Evolutionary conservation across 2,797 vertebrate species (phyloP).

Genomic region (Trematomus bernacchii): DNA sequence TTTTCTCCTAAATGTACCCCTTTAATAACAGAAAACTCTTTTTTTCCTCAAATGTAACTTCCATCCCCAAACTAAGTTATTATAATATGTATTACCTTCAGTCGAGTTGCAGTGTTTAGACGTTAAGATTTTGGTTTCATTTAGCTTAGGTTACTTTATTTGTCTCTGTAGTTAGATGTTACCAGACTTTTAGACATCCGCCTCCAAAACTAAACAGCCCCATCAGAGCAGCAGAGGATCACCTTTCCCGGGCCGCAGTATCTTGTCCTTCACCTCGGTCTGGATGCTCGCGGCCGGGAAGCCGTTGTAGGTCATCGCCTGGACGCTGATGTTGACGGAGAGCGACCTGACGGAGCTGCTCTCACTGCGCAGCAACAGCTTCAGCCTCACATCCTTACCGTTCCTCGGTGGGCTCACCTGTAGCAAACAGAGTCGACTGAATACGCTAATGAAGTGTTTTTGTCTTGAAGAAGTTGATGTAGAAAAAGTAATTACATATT

Average conservation of each 20-base stretch:
- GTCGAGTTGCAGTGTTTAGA: too few species aligned
- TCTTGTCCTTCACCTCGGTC: constrained; percentile 61
- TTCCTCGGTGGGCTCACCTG: constrained; percentile 58
- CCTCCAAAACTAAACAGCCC: background rate
- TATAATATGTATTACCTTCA: too few species aligned
- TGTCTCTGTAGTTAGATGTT: too few species aligned
- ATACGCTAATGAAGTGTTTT: too few species aligned
- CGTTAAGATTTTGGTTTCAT: too few species aligned
- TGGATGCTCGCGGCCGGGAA: constrained; percentile 61
- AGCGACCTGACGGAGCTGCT: constrained; percentile 54
- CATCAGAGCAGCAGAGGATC: background rate
- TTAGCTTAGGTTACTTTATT: too few species aligned
- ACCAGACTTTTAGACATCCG: background rate
- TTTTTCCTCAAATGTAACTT: too few species aligned
- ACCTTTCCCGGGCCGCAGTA: constrained; percentile 80
- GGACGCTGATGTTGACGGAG: constrained; percentile 71
- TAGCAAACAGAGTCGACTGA: background rate
- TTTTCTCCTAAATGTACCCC: too few species aligned
- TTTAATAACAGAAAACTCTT: too few species aligned
- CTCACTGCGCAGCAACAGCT: constrained; percentile 74
- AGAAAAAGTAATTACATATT: too few species aligned
- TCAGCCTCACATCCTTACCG: constrained; percentile 76
- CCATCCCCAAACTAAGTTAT: too few species aligned
- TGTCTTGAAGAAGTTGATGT: too few species aligned
- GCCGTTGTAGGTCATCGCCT: constrained; percentile 84